phyloP scores from a whole-genome alignment of 2,888 invertebrate species.

The Scaptomyza caliginosa region DNA sequence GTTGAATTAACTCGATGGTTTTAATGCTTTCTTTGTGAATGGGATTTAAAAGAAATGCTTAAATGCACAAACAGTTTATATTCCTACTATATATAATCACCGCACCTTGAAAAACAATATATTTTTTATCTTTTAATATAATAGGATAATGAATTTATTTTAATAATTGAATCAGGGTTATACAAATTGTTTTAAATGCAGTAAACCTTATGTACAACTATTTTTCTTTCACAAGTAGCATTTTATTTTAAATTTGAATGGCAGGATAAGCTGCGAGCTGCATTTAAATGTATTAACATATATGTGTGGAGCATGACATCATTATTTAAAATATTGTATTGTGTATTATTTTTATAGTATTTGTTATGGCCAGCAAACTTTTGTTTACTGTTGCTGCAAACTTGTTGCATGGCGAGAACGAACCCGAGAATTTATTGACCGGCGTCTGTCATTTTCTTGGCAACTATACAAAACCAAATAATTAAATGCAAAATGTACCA shows the following conservation, averaged over 20 bases:
- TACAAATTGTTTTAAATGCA: too few species aligned
- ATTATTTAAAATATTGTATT: slow-evolving; percentile 8
- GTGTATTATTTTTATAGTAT: not conserved
- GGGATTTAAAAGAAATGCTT: too few species aligned
- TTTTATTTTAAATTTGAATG: too few species aligned
- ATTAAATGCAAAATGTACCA: slow-evolving; percentile 19
- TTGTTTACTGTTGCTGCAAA: slow-evolving; percentile 43
- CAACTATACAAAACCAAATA: slow-evolving; percentile 50
- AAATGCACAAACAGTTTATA: too few species aligned
- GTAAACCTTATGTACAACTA: too few species aligned
- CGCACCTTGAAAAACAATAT: too few species aligned
- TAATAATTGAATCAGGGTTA: too few species aligned
- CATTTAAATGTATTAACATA: not conserved
- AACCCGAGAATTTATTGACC: slow-evolving; percentile 37
- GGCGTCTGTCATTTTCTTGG: slow-evolving; percentile 55
- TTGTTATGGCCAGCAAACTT: slow-evolving; percentile 19
- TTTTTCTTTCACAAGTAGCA: too few species aligned
- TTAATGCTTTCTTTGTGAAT: not conserved
- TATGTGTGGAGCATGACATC: slow-evolving; percentile 25
- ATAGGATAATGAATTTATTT: too few species aligned
- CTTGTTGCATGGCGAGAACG: slow-evolving; percentile 9
- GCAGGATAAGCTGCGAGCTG: too few species aligned
- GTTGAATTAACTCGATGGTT: slow-evolving; percentile 19
- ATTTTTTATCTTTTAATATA: too few species aligned
- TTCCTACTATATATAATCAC: too few species aligned